These are phyloP conservation scores for Drosophila ficusphila DNA, from an alignment of 1,140 invertebrate species.

Conservation along the genomic window DNA sequence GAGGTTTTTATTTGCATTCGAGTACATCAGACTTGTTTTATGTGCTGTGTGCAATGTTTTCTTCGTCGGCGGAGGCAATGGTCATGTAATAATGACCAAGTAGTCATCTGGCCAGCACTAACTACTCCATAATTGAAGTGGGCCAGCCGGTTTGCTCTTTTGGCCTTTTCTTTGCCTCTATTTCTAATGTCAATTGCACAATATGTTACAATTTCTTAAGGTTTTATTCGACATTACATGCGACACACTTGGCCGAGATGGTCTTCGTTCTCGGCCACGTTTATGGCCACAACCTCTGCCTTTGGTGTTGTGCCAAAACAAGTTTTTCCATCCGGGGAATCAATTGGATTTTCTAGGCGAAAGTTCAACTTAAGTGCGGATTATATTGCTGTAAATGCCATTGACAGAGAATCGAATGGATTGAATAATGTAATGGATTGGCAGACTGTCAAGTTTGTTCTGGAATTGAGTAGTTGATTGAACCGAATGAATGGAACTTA, in stretches of 20 bases:
- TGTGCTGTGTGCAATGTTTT: conserved; percentile 32
- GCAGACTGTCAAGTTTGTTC: conserved; percentile 17
- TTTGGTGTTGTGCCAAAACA: neutral
- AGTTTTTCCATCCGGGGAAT: neutral
- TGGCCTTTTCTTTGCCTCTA: conserved; percentile 10
- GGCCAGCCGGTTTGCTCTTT: conserved; percentile 29
- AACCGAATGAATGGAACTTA: neutral
- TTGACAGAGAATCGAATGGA: conserved; percentile 28
- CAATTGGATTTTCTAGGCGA: neutral
- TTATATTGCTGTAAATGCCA: neutral
- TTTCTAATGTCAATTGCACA: conserved; percentile 37
- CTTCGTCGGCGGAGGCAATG: neutral
- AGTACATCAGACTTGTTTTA: conserved; percentile 17
- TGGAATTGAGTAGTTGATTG: neutral
- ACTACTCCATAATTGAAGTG: conserved; percentile 61
- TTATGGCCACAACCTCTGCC: conserved; percentile 6
- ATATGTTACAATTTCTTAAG: conserved; percentile 10
- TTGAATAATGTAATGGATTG: conserved; percentile 15
- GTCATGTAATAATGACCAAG: conserved; percentile 13
- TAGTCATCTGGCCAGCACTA: conserved; percentile 54
- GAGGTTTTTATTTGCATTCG: conserved; percentile 21
- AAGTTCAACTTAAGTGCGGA: conserved; percentile 10
- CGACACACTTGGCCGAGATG: conserved; percentile 2
- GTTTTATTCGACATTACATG: neutral
- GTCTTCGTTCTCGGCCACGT: conserved; percentile 7